phyloP scores from a whole-genome alignment of 1,140 invertebrate genomes.

The Bradynema listronoti region DNA sequence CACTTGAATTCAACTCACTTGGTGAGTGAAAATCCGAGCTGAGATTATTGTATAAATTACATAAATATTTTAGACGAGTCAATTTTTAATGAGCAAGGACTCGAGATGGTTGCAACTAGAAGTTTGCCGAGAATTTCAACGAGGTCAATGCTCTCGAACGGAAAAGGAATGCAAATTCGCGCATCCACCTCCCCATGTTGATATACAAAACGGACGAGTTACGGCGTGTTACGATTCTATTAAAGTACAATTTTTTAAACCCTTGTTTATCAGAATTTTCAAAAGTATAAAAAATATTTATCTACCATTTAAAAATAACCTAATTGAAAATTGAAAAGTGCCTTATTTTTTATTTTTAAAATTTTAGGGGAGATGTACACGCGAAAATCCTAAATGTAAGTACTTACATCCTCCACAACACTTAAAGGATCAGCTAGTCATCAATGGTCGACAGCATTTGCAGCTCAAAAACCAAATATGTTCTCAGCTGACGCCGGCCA shows the following conservation, averaged over 20 bases:
- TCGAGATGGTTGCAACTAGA: constrained; percentile 98
- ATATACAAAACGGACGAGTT: constrained; percentile 98
- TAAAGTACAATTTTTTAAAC: constrained; percentile 97
- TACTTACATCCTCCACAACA: constrained; percentile 88
- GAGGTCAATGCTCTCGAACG: constrained; percentile 95
- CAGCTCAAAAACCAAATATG: constrained; percentile 69
- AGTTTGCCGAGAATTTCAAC: constrained; percentile 91
- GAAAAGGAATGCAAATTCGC: constrained; percentile 95
- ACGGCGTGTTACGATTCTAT: constrained; percentile 99
- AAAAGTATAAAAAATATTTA: neutral
- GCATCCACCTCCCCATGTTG: constrained; percentile 95
- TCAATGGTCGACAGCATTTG: constrained; percentile 98
- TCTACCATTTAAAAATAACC: too few relatives aligned
- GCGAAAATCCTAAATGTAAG: constrained; percentile 99
- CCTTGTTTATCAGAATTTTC: neutral
- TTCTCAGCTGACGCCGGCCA: constrained; percentile 37
- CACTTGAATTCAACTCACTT: constrained; percentile 36
- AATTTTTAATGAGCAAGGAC: constrained; percentile 92
- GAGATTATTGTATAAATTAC: too few relatives aligned
- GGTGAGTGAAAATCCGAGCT: too few relatives aligned
- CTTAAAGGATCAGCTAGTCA: constrained; percentile 95
- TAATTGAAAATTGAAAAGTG: neutral
- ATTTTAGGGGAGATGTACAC: constrained; percentile 89
- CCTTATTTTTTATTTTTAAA: constrained; percentile 11
- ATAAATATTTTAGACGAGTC: too few relatives aligned